Conservation (phyloP, 37 sponge, comb jelly and placozoan species). For the Tethya wilhelma region DNA sequence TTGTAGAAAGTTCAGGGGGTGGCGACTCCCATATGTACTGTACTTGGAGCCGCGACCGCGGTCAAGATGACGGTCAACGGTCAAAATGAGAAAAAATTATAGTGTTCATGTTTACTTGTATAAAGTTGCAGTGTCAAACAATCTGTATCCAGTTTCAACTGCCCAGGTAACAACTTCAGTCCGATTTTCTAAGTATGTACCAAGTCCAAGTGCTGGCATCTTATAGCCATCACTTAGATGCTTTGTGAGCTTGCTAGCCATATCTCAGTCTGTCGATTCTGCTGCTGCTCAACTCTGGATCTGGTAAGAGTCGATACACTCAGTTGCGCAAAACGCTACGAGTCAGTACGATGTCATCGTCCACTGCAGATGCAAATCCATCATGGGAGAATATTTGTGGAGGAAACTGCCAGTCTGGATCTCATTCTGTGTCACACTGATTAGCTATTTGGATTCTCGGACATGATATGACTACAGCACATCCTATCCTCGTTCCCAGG, state of each 20-base stretch:
- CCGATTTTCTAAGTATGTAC: slow-evolving; percentile 38
- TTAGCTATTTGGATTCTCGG: no score
- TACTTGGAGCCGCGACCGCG: no score
- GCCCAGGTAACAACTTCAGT: slow-evolving; percentile 35
- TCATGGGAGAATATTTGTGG: no score
- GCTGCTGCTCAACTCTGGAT: neutral
- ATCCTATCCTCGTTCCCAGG: no score
- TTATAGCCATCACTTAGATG: slow-evolving; percentile 56
- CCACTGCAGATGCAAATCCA: no score
- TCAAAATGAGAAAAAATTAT: neutral
- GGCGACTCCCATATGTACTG: no score
- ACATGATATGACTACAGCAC: no score
- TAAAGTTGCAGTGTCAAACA: slow-evolving; percentile 74
- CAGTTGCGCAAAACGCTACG: neutral
- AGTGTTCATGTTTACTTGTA: slow-evolving; percentile 45
- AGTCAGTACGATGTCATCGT: no score
- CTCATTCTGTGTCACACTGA: no score
- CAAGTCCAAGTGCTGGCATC: slow-evolving; percentile 82
- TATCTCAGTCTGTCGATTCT: neutral
- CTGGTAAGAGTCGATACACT: neutral
- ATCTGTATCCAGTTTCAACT: slow-evolving; percentile 70
- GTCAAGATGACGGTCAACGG: no score
- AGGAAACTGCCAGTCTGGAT: no score
- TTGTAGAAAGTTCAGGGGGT: slow-evolving; percentile 34
- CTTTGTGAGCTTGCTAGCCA: neutral